A percentile compares a stretch with the other conserved stretches of the same genome.
These are phyloP conservation scores for Dysmachus trigonus DNA, from an alignment of 2,888 invertebrate species.

Conservation along the genomic window DNA sequence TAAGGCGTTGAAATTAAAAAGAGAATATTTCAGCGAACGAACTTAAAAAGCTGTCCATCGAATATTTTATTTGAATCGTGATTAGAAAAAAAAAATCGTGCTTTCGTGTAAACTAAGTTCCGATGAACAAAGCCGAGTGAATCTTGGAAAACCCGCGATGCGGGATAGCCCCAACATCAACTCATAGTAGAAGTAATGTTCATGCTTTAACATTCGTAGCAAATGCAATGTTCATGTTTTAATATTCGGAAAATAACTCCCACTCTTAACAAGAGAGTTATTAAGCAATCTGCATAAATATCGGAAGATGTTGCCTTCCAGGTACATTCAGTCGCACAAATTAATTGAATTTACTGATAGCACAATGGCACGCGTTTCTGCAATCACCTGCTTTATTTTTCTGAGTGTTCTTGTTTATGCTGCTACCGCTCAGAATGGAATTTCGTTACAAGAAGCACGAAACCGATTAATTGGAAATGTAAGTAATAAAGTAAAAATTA, in stretches of 20 bases:
- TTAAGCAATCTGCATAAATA: background rate
- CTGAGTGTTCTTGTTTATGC: background rate
- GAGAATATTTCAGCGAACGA: background rate
- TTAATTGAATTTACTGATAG: background rate
- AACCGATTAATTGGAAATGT: slow-evolving; percentile 36
- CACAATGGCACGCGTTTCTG: background rate
- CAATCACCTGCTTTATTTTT: background rate
- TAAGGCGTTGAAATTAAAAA: background rate
- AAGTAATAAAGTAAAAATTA: slow-evolving; percentile 2
- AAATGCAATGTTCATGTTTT: background rate
- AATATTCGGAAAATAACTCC: background rate
- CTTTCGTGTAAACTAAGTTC: background rate
- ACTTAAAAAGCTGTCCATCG: background rate
- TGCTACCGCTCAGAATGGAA: background rate
- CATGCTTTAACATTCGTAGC: background rate
- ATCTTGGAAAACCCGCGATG: background rate
- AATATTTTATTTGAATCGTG: background rate
- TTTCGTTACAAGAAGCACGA: slow-evolving; percentile 31
- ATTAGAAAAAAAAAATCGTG: background rate
- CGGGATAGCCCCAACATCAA: background rate
- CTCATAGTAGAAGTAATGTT: background rate
- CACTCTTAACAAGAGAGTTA: background rate
- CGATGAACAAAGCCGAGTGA: background rate
- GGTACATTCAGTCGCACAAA: background rate
- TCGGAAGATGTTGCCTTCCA: background rate